Percentiles rank a stretch among this genome's conserved stretches.
Conservation (phyloP, 2,888 invertebrate species). For the Chelonus formosanus region DNA sequence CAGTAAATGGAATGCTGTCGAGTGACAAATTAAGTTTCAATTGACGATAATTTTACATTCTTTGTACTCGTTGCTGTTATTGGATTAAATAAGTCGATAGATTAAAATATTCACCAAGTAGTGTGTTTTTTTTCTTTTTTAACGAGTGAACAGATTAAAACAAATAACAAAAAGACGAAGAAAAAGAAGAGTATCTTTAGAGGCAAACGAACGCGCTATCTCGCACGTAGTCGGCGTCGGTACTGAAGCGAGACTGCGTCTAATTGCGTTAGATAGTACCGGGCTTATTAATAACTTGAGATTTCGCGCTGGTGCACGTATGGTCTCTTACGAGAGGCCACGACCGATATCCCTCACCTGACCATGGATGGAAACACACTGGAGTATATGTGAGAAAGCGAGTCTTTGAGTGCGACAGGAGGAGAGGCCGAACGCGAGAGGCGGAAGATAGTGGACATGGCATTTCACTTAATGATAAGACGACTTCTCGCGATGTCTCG, state of each 20-base stretch:
- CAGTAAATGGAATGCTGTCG: not conserved
- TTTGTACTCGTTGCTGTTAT: not conserved
- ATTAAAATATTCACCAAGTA: conserved; percentile 4
- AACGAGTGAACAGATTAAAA: conserved; percentile 10
- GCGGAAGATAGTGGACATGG: conserved; percentile 62
- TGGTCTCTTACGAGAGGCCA: conserved; percentile 25
- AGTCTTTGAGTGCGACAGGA: conserved; percentile 30
- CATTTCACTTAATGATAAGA: conserved; percentile 66
- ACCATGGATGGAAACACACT: conserved; percentile 36
- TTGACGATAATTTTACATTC: not conserved
- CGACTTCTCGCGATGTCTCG: conserved; percentile 47
- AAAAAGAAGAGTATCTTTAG: conserved; percentile 19
- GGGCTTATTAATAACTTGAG: conserved; percentile 63
- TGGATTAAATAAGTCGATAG: not conserved
- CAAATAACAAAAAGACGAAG: conserved; percentile 17
- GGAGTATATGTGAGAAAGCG: conserved; percentile 25
- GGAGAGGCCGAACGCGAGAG: conserved; percentile 41
- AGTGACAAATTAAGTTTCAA: conserved; percentile 1
- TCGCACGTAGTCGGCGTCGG: conserved; percentile 31
- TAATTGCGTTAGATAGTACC: conserved; percentile 64
- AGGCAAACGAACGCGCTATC: conserved; percentile 27
- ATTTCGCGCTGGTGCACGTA: conserved; percentile 40
- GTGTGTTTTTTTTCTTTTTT: not conserved
- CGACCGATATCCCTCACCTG: conserved; percentile 42
- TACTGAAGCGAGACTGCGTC: conserved; percentile 49